phyloP scores from a whole-genome alignment of 2,113 vertebrate genomes.

The Microtus ochrogaster region DNA sequence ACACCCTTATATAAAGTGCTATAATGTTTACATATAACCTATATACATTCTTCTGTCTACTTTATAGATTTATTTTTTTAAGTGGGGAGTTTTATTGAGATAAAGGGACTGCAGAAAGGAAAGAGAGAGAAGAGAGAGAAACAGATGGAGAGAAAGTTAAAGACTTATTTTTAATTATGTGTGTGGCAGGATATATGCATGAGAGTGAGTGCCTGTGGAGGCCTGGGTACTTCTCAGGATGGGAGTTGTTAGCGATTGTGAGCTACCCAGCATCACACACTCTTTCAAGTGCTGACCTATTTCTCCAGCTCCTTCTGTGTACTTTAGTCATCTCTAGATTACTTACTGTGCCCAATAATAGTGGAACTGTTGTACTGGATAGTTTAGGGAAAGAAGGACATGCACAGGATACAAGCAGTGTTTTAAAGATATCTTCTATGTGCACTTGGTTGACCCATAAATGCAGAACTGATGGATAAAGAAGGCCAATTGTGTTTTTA shows the following conservation, averaged over 20 bases:
- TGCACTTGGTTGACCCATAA: neutral
- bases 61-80: neutral
- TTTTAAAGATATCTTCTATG: neutral
- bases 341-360: neutral
- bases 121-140: too few species aligned
- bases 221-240: neutral
- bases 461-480: neutral
- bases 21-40: neutral
- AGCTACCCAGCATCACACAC: neutral
- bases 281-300: neutral
- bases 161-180: neutral
- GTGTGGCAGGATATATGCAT: neutral
- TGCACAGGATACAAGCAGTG: neutral
- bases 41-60: neutral
- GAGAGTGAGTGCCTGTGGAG: neutral
- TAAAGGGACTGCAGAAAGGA: too few species aligned
- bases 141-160: too few species aligned
- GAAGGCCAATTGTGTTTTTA: constrained; percentile 20
- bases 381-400: neutral
- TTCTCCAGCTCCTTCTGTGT: neutral
- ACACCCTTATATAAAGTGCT: neutral
- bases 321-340: neutral
- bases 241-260: too few species aligned
- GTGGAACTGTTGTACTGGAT: neutral
- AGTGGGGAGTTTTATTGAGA: too few species aligned